Evolutionary conservation across 2,113 vertebrate genomes (phyloP), one percentile per base, ranked within the genome.

Genomic region (Menura novaehollandiae): DNA sequence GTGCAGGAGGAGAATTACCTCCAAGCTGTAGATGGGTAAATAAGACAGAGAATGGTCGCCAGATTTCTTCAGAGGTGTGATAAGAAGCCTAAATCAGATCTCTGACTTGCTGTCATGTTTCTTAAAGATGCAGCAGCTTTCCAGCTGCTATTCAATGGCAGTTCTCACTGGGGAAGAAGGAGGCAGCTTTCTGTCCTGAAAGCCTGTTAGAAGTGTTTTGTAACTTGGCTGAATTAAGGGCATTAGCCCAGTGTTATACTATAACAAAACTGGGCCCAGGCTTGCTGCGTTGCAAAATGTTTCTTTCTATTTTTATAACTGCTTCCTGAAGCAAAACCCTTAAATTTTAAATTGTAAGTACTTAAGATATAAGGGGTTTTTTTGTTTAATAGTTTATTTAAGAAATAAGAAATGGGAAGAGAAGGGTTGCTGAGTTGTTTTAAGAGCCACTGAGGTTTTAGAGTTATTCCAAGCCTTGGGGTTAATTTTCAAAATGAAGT

Each of bases 401-500:
- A 93, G 86, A 68, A 92, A 46, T 53, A 62, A 73, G 73, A 78
- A 86, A 74, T 1, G 3, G 64, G 33, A 33, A 43, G n/a, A 80
- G 33, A 85, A 75, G 11, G 21, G 3, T 39, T 55, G 23, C 64
- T 88, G 84, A 63, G 43, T 27, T 93, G 84, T 77, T 53, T 60
- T 80, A 92, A 85, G 59, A 91, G 56, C 22, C 41, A 35, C 72
- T 46, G 72, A 84, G 62, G 37, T 89, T 95, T 97, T 94, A 69
- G 78, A 81, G 52, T 53, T 73, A 37, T 85, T 85, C 59, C 74
- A 89, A 71, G 63, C 56, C 75, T 69, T 80, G 55, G 43, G 88
- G 64, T 79, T 92, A n/a, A 88, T 95, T 95, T 95, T 88, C 64
- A 51, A 88, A 95, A 78, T 37, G 14, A 85, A 62, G 27, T 72